Evolutionary conservation across 2,113 vertebrate species (phyloP), one percentile per base, ranked within the genome.

Genomic region (Nicator chloris): DNA sequence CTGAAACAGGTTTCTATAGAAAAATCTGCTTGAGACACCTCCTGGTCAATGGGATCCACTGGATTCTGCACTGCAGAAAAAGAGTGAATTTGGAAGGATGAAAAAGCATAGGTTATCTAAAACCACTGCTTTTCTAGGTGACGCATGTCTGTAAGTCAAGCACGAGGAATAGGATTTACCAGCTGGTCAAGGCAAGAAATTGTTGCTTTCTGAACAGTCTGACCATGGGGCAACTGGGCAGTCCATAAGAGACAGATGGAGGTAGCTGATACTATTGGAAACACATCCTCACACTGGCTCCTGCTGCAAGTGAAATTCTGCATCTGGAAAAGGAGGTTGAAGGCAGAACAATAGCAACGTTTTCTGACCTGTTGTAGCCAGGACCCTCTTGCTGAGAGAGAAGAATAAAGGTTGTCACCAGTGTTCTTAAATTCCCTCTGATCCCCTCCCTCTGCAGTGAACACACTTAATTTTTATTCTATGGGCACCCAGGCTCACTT

Each of bases 341-440:
- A 82, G 78, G 53, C 77, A 95, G 94, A 97, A 97, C 88, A 97
- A 95, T 65, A 86, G 71, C 51, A 61, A 28, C 0, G 0, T 70
- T 66, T 95, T 92, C 75, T 88, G 94, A 93, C 87, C 94, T 96
- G 92, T 91, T 1, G 0, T 68, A 91, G 84, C 71, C 81, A 91
- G 82, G 72, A 75, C 65, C 80, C 24, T 77, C 93, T 96, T 96
- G 90, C 96, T 96, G 96, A 82, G 95, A 91, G 54, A 90, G 70
- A 95, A 96, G 51, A 85, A 95, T 91, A 95, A 92, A 84, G 49
- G 59, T 91, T 96, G 97, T 95, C 88, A 90, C 81, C 78, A 87
- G 47, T 82, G 49, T 45, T 94, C 69, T 91, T 84, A 90, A 93
- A 95, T 91, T 88, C 90, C 44, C 72, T 92, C 88, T 57, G 84